Evolutionary conservation across 2,888 invertebrate genomes (phyloP).

Genomic region (Griposia aprilina): DNA sequence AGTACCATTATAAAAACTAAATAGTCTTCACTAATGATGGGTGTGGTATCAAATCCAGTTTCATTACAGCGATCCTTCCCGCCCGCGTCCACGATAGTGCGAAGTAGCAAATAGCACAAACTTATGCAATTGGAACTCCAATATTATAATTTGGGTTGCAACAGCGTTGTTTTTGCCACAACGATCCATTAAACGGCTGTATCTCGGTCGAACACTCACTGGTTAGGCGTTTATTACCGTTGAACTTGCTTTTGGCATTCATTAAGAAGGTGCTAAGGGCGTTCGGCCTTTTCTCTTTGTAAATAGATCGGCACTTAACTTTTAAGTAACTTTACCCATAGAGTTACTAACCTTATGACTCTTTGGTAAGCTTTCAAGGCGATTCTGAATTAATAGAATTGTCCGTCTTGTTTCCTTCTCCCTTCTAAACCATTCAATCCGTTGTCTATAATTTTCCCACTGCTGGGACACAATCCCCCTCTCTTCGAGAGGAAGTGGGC

Average conservation of each 20-base stretch:
- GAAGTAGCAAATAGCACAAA: slow-evolving; percentile 87
- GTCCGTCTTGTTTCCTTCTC: not conserved
- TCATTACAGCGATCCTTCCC: slow-evolving; percentile 57
- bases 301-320: not conserved
- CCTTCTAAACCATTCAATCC: not conserved
- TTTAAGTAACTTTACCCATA: not conserved
- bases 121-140: slow-evolving; percentile 89
- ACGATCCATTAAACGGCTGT: slow-evolving; percentile 80
- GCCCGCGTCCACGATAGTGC: slow-evolving; percentile 80
- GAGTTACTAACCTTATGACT: not conserved
- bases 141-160: slow-evolving; percentile 88
- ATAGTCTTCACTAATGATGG: too few species aligned
- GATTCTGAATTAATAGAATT: not conserved
- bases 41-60: slow-evolving; percentile 44
- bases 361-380: not conserved
- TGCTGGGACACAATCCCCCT: too few species aligned
- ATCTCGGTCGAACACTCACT: slow-evolving; percentile 80
- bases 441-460: not conserved
- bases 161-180: slow-evolving; percentile 84
- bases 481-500: too few species aligned
- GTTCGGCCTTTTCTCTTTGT: not conserved
- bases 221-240: slow-evolving; percentile 55
- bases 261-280: slow-evolving; percentile 35
- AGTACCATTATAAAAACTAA: not conserved
- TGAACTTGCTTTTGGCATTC: slow-evolving; percentile 48